A percentile compares a stretch with the other conserved stretches of the same genome.
phyloP scores from a whole-genome alignment of 2,113 vertebrate species.

The Oreocharis arfaki region DNA sequence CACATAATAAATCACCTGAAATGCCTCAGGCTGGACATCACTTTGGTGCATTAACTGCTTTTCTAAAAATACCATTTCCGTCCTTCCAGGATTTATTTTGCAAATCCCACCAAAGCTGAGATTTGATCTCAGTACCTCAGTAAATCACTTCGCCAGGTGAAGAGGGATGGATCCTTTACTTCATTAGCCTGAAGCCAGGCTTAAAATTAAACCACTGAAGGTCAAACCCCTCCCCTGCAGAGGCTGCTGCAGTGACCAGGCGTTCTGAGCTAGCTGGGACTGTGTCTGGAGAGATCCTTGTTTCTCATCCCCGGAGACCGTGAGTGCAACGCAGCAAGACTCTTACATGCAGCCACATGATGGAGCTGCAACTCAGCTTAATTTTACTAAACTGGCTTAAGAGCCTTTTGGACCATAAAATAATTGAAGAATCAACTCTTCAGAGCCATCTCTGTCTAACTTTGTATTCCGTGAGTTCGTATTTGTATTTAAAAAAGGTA shows the following conservation, averaged over 20 bases:
- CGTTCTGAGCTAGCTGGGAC: background rate
- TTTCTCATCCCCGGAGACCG: background rate
- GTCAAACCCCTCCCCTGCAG: background rate
- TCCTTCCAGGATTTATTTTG: background rate
- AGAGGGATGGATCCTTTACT: background rate
- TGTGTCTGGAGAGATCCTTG: background rate
- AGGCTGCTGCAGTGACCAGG: background rate
- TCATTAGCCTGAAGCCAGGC: background rate
- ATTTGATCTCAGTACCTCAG: background rate
- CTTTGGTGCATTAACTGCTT: background rate
- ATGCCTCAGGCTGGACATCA: background rate
- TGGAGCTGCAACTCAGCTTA: constrained; percentile 47
- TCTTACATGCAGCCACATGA: constrained; percentile 37
- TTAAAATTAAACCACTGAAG: background rate
- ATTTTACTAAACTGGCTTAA: background rate
- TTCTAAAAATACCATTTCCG: background rate
- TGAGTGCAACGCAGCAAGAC: background rate
- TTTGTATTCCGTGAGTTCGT: background rate
- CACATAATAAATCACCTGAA: background rate
- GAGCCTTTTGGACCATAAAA: background rate
- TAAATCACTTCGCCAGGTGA: background rate
- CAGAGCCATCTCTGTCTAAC: background rate
- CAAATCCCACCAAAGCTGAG: background rate
- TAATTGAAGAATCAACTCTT: background rate
- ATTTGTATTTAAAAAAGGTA: background rate